Evolutionary conservation across 1,140 invertebrate species (phyloP).

Genomic region (Drosophila ananassae): DNA sequence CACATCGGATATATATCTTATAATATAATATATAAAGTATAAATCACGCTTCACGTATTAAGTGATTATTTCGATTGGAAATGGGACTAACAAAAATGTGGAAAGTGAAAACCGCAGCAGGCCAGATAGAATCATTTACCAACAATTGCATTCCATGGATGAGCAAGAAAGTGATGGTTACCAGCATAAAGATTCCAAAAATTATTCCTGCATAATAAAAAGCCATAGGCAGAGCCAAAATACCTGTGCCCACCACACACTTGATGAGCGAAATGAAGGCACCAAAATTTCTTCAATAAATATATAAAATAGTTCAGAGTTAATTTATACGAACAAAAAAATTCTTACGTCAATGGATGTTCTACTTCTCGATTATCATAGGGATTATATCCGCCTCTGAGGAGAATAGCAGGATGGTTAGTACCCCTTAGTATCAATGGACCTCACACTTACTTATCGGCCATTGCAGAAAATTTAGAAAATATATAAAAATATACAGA

Average conservation of each 20-base stretch:
- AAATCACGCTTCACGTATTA: too few relatives aligned
- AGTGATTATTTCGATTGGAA: too few relatives aligned
- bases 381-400: conserved; percentile 19
- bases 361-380: conserved; percentile 32
- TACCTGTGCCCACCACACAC: conserved; percentile 44
- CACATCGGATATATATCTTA: too few relatives aligned
- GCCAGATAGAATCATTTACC: conserved; percentile 7
- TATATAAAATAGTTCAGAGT: neutral
- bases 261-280: conserved; percentile 33
- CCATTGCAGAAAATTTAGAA: conserved; percentile 10
- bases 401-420: neutral
- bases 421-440: too few relatives aligned
- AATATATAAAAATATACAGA: neutral
- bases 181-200: conserved; percentile 17
- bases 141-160: conserved; percentile 53
- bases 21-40: too few relatives aligned
- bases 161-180: neutral
- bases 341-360: conserved; percentile 26
- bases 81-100: too few relatives aligned
- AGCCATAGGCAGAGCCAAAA: conserved; percentile 45
- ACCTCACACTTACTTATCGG: conserved; percentile 15
- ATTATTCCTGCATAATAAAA: conserved; percentile 26
- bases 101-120: too few relatives aligned
- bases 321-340: neutral
- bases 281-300: conserved; percentile 12